phyloP scores from a whole-genome alignment of 2,888 invertebrate species.

The Eristalis intricaria region DNA sequence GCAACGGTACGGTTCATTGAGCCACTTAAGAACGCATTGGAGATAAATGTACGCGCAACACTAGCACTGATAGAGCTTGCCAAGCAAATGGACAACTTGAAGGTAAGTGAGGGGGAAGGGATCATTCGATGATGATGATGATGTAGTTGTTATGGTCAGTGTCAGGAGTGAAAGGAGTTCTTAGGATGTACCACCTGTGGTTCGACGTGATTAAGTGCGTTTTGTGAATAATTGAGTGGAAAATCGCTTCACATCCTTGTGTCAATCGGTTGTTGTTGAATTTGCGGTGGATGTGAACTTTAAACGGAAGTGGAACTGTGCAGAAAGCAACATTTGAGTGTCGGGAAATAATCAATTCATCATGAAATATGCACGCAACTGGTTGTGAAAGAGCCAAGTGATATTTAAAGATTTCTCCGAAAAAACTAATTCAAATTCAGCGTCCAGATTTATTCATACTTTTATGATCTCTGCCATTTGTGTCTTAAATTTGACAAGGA shows the following conservation, averaged over 20 bases:
- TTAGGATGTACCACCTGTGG: not conserved
- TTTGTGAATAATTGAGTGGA: not conserved
- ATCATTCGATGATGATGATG: too few relatives aligned
- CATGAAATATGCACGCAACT: too few relatives aligned
- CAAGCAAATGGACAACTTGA: constrained; percentile 84
- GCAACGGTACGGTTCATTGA: constrained; percentile 93
- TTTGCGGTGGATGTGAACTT: not conserved
- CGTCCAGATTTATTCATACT: too few relatives aligned
- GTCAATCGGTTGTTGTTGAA: not conserved
- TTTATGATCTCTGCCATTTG: too few relatives aligned
- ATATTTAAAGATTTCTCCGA: too few relatives aligned
- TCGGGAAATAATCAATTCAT: not conserved
- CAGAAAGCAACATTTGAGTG: not conserved
- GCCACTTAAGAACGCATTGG: constrained; percentile 85
- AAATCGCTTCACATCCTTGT: not conserved
- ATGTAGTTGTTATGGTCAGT: constrained; percentile 10
- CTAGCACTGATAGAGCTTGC: constrained; percentile 85
- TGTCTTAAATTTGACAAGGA: too few relatives aligned
- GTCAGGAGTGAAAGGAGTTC: constrained; percentile 2
- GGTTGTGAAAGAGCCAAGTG: too few relatives aligned
- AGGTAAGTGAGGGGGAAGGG: constrained; percentile 81
- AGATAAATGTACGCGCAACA: constrained; percentile 87
- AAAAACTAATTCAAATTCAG: too few relatives aligned
- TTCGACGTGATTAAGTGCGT: not conserved
- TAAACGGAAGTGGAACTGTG: not conserved